Evolutionary conservation across 2,888 invertebrate genomes (phyloP).

Genomic region (Scrobipalpa atriplicella): DNA sequence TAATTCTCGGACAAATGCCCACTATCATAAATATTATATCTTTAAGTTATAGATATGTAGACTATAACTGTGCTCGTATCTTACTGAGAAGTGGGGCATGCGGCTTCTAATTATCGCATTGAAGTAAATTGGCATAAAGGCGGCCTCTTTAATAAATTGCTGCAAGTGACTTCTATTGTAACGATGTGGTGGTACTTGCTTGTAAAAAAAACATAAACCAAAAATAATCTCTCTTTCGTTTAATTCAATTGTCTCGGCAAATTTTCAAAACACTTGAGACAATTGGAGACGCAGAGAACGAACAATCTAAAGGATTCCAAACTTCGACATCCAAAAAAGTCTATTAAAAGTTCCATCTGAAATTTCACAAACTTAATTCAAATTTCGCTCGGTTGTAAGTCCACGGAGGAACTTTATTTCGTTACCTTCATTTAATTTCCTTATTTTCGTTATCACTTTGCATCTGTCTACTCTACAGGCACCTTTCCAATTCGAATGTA

Average conservation of each 20-base stretch:
- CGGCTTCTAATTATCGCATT: conserved; percentile 3
- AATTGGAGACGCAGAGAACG: conserved; percentile 10
- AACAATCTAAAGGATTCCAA: conserved; percentile 15
- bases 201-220: not conserved
- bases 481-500: conserved; percentile 5
- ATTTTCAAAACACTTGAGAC: conserved; percentile 9
- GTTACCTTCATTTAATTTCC: conserved; percentile 38
- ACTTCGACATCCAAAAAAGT: conserved; percentile 32
- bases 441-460: conserved; percentile 34
- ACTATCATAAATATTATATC: too few species aligned
- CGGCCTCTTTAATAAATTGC: conserved; percentile 6
- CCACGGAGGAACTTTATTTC: conserved; percentile 33
- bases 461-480: conserved; percentile 23
- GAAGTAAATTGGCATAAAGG: conserved; percentile 10
- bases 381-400: conserved; percentile 31
- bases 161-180: not conserved
- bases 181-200: not conserved
- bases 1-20: too few species aligned
- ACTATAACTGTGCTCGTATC: not conserved
- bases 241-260: conserved; percentile 9
- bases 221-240: not conserved
- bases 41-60: too few species aligned
- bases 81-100: not conserved
- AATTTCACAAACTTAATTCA: conserved; percentile 34
- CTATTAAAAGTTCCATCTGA: conserved; percentile 37